These are phyloP conservation scores for Stomorhina lunata DNA, from an alignment of 2,888 invertebrate species.

Conservation along the genomic window DNA sequence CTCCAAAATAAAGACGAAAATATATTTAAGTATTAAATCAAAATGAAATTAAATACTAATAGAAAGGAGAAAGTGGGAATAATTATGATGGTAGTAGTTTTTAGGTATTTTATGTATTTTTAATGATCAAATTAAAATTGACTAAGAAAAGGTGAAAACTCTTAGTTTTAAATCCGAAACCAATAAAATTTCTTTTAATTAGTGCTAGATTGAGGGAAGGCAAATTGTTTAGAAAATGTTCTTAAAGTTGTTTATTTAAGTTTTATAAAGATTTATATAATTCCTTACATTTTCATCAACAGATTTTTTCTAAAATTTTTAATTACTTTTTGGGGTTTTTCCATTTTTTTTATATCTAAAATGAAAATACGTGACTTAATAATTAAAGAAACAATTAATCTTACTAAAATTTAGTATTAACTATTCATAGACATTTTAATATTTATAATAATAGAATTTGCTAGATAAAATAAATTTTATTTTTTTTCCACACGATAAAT, in stretches of 20 bases:
- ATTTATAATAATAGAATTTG: not conserved
- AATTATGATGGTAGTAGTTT: not conserved
- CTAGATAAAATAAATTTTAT: not conserved
- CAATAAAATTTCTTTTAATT: too few relatives aligned
- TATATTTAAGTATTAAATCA: not conserved
- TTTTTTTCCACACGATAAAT: not conserved
- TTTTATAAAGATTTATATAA: too few relatives aligned
- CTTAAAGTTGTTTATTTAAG: too few relatives aligned
- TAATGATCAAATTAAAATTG: too few relatives aligned
- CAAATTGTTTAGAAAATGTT: too few relatives aligned
- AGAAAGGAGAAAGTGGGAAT: slow-evolving; percentile 5
- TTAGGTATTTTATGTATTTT: not conserved
- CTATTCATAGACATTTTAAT: not conserved
- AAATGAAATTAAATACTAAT: slow-evolving; percentile 1
- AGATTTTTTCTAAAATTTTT: too few relatives aligned
- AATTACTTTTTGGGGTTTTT: not conserved
- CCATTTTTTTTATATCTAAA: not conserved
- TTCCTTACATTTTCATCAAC: too few relatives aligned
- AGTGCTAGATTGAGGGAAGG: too few relatives aligned
- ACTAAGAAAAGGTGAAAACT: too few relatives aligned
- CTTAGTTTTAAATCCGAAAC: too few relatives aligned
- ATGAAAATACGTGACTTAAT: slow-evolving; percentile 41
- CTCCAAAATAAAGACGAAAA: not conserved
- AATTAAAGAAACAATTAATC: not conserved
- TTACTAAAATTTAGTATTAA: slow-evolving; percentile 27